These are phyloP conservation scores for Drosophila anomalata DNA, from an alignment of 2,888 invertebrate genomes.

Conservation along the genomic window DNA sequence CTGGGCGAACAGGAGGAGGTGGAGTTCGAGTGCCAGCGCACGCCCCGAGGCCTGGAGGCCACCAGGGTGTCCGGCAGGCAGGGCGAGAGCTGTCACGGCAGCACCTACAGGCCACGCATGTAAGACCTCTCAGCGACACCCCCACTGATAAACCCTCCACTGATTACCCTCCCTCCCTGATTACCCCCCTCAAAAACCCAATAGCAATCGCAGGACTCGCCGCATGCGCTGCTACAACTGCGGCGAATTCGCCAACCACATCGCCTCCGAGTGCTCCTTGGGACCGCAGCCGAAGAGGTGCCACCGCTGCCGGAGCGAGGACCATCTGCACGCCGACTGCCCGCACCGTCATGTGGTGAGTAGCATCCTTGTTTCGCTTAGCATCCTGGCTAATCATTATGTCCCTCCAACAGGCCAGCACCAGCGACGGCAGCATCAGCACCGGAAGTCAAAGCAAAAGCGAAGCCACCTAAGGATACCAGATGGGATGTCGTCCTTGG, in stretches of 20 bases:
- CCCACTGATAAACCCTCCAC: too few relatives aligned
- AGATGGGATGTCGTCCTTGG: neutral
- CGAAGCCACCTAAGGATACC: slow-evolving; percentile 30
- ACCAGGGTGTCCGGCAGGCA: slow-evolving; percentile 92
- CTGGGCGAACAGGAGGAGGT: slow-evolving; percentile 94
- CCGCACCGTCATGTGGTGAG: slow-evolving; percentile 84
- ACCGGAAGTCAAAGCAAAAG: slow-evolving; percentile 22
- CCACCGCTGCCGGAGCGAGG: slow-evolving; percentile 94
- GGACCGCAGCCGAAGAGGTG: slow-evolving; percentile 96
- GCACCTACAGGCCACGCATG: slow-evolving; percentile 89
- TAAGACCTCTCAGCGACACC: slow-evolving; percentile 32
- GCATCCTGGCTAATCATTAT: neutral
- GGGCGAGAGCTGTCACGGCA: slow-evolving; percentile 91
- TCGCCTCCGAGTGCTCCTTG: slow-evolving; percentile 94
- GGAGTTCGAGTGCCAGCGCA: slow-evolving; percentile 93
- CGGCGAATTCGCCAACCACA: slow-evolving; percentile 96
- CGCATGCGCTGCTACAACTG: slow-evolving; percentile 97
- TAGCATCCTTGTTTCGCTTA: slow-evolving; percentile 4
- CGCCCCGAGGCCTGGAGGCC: slow-evolving; percentile 94
- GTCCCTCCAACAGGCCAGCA: slow-evolving; percentile 48
- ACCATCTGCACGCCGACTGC: slow-evolving; percentile 95
- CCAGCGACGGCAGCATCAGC: slow-evolving; percentile 28
- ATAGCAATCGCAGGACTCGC: slow-evolving; percentile 87
- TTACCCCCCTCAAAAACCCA: neutral
- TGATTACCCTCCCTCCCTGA: neutral